These are phyloP conservation scores for Mus spretus DNA, from an alignment of 2,797 vertebrate species.

Conservation along the genomic window DNA sequence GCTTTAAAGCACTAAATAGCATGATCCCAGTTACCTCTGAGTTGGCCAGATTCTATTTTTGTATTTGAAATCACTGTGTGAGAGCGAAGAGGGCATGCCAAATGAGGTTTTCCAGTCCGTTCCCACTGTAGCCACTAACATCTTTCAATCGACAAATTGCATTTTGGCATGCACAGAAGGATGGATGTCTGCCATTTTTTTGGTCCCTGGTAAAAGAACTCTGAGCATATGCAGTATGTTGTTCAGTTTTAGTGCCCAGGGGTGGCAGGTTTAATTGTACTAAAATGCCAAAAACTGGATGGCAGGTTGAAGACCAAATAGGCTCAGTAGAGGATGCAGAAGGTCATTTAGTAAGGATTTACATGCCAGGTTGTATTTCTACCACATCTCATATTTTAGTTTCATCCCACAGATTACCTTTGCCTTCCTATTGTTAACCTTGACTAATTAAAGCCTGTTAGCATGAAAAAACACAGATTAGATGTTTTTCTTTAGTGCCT, in stretches of 20 bases:
- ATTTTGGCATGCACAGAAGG: constrained; percentile 85
- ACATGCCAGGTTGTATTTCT: constrained; percentile 76
- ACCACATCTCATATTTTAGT: constrained; percentile 84
- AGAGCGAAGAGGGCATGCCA: constrained; percentile 63
- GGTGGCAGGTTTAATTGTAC: constrained; percentile 85
- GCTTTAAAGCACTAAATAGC: constrained; percentile 43
- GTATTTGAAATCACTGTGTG: constrained; percentile 53
- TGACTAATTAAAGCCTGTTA: constrained; percentile 80
- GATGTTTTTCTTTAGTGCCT: not conserved
- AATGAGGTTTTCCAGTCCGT: constrained; percentile 75
- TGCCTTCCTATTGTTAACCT: constrained; percentile 79
- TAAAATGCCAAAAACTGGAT: constrained; percentile 85
- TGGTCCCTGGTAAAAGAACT: constrained; percentile 83
- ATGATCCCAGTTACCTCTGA: constrained; percentile 78
- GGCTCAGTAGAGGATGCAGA: constrained; percentile 83
- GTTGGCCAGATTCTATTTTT: constrained; percentile 66
- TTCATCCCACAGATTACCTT: constrained; percentile 81
- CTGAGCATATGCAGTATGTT: constrained; percentile 83
- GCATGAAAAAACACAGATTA: not conserved
- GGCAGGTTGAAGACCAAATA: constrained; percentile 83
- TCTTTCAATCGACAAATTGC: constrained; percentile 84
- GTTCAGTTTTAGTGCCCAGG: constrained; percentile 83
- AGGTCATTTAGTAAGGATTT: constrained; percentile 85
- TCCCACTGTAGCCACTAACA: constrained; percentile 76
- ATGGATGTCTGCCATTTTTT: constrained; percentile 85